These are phyloP conservation scores for Ephialtes manifestator DNA, from an alignment of 2,888 invertebrate genomes.

Conservation along the genomic window DNA sequence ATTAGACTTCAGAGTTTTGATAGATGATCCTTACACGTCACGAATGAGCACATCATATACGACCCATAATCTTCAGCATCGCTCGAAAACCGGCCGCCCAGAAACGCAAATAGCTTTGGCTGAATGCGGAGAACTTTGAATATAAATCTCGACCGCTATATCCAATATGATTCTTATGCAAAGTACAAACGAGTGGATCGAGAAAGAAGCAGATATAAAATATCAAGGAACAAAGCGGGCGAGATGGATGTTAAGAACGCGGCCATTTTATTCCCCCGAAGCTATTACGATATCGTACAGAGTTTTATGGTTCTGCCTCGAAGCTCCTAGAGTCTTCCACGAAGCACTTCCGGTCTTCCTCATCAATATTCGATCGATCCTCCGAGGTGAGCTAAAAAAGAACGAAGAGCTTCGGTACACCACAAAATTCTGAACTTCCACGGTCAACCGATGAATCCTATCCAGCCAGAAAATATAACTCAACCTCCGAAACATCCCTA, in stretches of 20 bases:
- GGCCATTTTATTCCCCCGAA: background rate
- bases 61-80: background rate
- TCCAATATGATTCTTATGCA: constrained; percentile 21
- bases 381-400: background rate
- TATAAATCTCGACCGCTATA: constrained; percentile 30
- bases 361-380: constrained; percentile 41
- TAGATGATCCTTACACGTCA: constrained; percentile 12
- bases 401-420: background rate
- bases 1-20: background rate
- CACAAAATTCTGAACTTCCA: background rate
- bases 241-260: background rate
- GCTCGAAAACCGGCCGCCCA: background rate
- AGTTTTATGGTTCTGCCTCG: constrained; percentile 8
- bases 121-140: constrained; percentile 13
- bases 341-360: constrained; percentile 9
- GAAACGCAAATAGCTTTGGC: background rate
- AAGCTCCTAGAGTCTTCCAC: background rate
- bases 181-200: constrained; percentile 6
- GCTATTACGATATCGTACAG: constrained; percentile 11
- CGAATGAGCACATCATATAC: background rate
- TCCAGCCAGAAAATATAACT: background rate
- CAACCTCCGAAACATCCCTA: background rate
- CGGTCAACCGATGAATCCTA: background rate
- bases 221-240: constrained; percentile 13
- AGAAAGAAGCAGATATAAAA: constrained; percentile 2